phyloP scores from a whole-genome alignment of 2,113 vertebrate genomes.

The Hippolais icterina region DNA sequence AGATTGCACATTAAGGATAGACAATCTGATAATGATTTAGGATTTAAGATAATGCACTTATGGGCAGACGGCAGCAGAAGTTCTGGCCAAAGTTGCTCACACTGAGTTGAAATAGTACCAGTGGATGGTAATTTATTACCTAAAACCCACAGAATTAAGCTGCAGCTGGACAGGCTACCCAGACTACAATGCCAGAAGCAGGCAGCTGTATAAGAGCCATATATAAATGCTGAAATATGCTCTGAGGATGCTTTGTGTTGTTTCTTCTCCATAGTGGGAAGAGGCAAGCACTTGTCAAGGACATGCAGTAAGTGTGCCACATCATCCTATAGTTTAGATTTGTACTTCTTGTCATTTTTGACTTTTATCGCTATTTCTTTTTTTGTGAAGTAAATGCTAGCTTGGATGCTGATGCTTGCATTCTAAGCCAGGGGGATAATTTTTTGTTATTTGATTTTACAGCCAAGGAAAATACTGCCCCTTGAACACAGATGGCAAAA shows the following conservation, averaged over 20 bases:
- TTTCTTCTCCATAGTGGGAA: background rate
- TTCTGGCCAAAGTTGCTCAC: conserved; percentile 6
- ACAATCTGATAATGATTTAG: conserved; percentile 43
- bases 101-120: background rate
- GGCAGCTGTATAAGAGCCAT: background rate
- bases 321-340: background rate
- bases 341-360: background rate
- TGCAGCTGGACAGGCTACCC: background rate
- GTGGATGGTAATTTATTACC: background rate
- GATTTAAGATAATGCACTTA: conserved; percentile 7
- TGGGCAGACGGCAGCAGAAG: background rate
- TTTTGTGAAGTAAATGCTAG: background rate
- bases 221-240: background rate
- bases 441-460: background rate
- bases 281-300: background rate
- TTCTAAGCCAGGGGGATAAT: background rate
- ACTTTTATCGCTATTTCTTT: background rate
- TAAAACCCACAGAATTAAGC: background rate
- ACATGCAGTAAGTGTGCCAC: background rate
- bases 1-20: conserved; percentile 48
- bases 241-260: background rate
- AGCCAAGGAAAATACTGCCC: background rate
- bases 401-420: background rate
- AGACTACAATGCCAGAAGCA: background rate
- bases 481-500: background rate